Percentiles rank a stretch among this genome's conserved stretches.
Evolutionary conservation across 2,888 invertebrate genomes (phyloP).

Genomic region (Eristalis pertinax): DNA sequence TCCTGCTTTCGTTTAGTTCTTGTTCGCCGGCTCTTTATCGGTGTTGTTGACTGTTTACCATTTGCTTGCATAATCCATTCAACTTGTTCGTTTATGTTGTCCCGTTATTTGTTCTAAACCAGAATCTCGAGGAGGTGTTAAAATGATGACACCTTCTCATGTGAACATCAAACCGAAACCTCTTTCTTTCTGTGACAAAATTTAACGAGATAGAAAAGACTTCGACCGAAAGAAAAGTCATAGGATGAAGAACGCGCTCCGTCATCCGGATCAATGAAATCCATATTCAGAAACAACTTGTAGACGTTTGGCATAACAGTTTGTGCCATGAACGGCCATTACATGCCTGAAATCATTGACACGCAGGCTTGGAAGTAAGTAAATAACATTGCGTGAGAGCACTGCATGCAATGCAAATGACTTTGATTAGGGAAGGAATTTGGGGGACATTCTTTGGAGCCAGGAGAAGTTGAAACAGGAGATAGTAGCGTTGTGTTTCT

Average conservation of each 20-base stretch:
- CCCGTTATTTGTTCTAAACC: slow-evolving; percentile 30
- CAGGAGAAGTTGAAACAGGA: background rate
- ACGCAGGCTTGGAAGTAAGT: background rate
- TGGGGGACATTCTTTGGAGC: background rate
- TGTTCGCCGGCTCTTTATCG: background rate
- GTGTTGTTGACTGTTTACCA: slow-evolving; percentile 33
- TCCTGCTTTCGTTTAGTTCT: slow-evolving; percentile 3
- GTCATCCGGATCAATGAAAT: background rate
- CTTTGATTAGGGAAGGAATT: background rate
- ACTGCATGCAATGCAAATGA: background rate
- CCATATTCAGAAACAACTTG: background rate
- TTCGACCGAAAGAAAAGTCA: background rate
- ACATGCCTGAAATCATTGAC: background rate
- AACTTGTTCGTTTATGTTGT: slow-evolving; percentile 5
- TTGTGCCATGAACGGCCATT: background rate
- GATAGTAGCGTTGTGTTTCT: too few species aligned
- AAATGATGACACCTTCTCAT: slow-evolving; percentile 22
- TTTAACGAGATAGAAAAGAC: background rate
- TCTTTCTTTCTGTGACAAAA: background rate
- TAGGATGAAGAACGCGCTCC: background rate
- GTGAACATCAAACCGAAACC: too few species aligned
- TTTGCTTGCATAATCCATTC: slow-evolving; percentile 12
- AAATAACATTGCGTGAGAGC: background rate
- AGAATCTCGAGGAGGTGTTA: slow-evolving; percentile 25
- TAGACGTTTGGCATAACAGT: background rate